Conservation (phyloP, 92 coral and sea anemone species). For the Porites cylindrica region DNA sequence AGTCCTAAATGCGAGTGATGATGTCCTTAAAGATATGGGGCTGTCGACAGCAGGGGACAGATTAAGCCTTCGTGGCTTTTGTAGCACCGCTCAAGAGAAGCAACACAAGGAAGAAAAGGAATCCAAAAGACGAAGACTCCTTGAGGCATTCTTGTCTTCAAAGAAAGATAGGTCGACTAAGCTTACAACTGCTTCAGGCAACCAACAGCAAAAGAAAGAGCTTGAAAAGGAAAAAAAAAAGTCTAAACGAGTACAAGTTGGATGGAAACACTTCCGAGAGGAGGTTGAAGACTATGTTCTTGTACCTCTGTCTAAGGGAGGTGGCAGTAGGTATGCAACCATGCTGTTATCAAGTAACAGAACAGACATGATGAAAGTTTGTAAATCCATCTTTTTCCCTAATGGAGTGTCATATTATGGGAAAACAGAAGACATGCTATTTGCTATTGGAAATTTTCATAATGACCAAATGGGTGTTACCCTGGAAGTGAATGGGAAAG, state of each 20-base stretch:
- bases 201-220: constrained; percentile 45
- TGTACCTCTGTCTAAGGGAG: constrained; percentile 70
- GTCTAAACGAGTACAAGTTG: constrained; percentile 70
- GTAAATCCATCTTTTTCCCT: constrained; percentile 73
- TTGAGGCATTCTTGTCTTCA: constrained; percentile 72
- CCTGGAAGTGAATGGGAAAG: constrained; percentile 65
- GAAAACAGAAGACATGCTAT: constrained; percentile 64
- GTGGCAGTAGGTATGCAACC: constrained; percentile 70
- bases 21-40: constrained; percentile 74
- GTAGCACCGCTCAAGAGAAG: constrained; percentile 65
- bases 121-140: constrained; percentile 58
- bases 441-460: constrained; percentile 71
- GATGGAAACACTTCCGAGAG: constrained; percentile 73
- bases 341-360: constrained; percentile 64
- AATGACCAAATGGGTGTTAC: constrained; percentile 70
- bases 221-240: constrained; percentile 51
- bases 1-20: constrained; percentile 69
- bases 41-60: constrained; percentile 76
- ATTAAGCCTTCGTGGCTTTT: constrained; percentile 78
- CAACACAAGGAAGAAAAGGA: constrained; percentile 58
- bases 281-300: constrained; percentile 66
- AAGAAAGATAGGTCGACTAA: constrained; percentile 62
- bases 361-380: constrained; percentile 58
- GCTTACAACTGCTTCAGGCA: constrained; percentile 31
- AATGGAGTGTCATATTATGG: constrained; percentile 71